These are phyloP conservation scores for Melieria omissa DNA, from an alignment of 2,888 invertebrate genomes.

Conservation along the genomic window DNA sequence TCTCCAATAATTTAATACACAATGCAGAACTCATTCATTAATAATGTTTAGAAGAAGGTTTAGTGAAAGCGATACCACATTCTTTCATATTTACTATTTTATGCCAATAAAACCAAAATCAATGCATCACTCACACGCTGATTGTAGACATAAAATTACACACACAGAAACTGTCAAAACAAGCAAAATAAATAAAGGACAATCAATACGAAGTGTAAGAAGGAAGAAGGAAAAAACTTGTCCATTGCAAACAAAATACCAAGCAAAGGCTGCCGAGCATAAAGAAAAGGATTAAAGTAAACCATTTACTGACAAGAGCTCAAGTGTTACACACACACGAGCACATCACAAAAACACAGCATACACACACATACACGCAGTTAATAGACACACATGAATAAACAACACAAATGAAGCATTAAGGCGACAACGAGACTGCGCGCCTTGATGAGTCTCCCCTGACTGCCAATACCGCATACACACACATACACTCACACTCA, in stretches of 20 bases:
- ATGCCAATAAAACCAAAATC: too few species aligned
- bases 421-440: slow-evolving; percentile 43
- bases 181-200: too few species aligned
- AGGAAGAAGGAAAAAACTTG: neutral
- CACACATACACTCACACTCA: neutral
- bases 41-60: too few species aligned
- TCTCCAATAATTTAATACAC: too few species aligned
- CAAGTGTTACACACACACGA: slow-evolving; percentile 51
- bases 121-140: too few species aligned
- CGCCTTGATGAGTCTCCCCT: slow-evolving; percentile 33
- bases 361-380: slow-evolving; percentile 22
- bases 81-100: too few species aligned
- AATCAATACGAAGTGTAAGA: too few species aligned
- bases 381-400: slow-evolving; percentile 47
- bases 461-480: slow-evolving; percentile 17
- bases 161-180: too few species aligned
- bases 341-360: slow-evolving; percentile 28
- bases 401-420: slow-evolving; percentile 64
- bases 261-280: neutral
- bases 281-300: slow-evolving; percentile 60
- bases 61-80: too few species aligned
- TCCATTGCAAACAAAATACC: neutral
- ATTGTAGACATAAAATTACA: too few species aligned
- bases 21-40: too few species aligned
- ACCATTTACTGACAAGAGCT: slow-evolving; percentile 52